Conservation (phyloP, 2,797 vertebrate species). For the Syngnathus rostellatus region DNA sequence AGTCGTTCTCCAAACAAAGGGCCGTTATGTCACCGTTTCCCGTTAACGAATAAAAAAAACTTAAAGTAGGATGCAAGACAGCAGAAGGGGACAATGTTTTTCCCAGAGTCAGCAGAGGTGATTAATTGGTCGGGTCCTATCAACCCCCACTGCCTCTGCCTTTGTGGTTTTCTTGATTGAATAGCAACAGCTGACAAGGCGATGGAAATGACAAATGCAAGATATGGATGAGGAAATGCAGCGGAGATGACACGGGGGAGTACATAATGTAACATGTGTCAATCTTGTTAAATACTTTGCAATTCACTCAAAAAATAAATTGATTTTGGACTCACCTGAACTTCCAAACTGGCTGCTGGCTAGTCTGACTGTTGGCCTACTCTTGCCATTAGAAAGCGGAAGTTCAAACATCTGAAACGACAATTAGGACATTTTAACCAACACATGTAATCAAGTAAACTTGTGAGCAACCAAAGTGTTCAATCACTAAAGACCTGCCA, state of each 20-base stretch:
- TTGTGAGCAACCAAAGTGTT: slow-evolving; percentile 8
- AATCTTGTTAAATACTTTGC: slow-evolving; percentile 13
- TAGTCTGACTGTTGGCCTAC: slow-evolving; percentile 77
- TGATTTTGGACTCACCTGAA: slow-evolving; percentile 71
- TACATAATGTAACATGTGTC: slow-evolving; percentile 17
- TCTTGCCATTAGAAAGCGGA: slow-evolving; percentile 88
- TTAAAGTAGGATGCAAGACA: neutral
- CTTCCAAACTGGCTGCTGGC: slow-evolving; percentile 83
- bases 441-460: neutral
- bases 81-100: slow-evolving; percentile 22
- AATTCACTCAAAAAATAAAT: slow-evolving; percentile 4
- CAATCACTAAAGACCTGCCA: slow-evolving; percentile 2
- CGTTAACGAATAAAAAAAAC: neutral
- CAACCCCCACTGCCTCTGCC: slow-evolving; percentile 43
- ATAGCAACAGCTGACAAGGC: slow-evolving; percentile 60
- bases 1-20: neutral
- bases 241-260: slow-evolving; percentile 18
- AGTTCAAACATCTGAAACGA: slow-evolving; percentile 89
- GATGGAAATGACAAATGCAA: slow-evolving; percentile 54
- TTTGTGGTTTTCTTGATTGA: slow-evolving; percentile 50
- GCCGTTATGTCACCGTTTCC: neutral
- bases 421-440: slow-evolving; percentile 11
- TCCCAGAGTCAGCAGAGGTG: slow-evolving; percentile 31
- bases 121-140: slow-evolving; percentile 40
- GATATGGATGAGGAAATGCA: slow-evolving; percentile 30